Conservation (phyloP, 1,140 invertebrate genomes). For the Cotesia typhae region DNA sequence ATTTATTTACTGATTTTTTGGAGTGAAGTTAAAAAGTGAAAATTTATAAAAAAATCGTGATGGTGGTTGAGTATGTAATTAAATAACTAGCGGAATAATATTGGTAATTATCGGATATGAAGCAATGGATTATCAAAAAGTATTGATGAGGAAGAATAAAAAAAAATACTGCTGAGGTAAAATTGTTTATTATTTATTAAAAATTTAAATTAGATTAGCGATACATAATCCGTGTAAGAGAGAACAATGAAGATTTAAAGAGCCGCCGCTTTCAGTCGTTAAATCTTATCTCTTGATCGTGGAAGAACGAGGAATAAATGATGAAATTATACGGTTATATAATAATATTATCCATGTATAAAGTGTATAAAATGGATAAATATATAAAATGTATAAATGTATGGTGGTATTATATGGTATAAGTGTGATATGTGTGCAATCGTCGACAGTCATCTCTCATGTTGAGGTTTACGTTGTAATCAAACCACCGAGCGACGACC, state of each 20-base stretch:
- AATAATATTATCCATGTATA: constrained; percentile 31
- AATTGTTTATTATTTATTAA: not conserved
- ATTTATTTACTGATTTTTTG: too few species aligned
- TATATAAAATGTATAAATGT: too few species aligned
- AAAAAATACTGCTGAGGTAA: too few species aligned
- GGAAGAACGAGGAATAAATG: constrained; percentile 39
- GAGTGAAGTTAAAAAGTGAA: too few species aligned
- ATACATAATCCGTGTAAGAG: constrained; percentile 13
- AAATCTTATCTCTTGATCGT: constrained; percentile 37
- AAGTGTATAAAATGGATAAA: too few species aligned
- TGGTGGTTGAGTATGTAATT: too few species aligned
- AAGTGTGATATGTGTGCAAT: constrained; percentile 20
- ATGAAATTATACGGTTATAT: constrained; percentile 43
- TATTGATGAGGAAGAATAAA: too few species aligned
- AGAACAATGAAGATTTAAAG: constrained; percentile 33
- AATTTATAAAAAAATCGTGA: too few species aligned
- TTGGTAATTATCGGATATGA: too few species aligned
- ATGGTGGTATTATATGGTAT: too few species aligned
- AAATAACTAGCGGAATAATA: too few species aligned
- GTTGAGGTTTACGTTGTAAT: constrained; percentile 24
- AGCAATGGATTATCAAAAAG: too few species aligned
- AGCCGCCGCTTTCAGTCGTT: constrained; percentile 33
- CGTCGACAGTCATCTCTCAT: constrained; percentile 21
- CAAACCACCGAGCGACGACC: not conserved
- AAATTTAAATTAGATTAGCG: constrained; percentile 20